These are phyloP conservation scores for Platyrinchus mystaceus DNA, from an alignment of 2,797 vertebrate genomes.

Conservation along the genomic window DNA sequence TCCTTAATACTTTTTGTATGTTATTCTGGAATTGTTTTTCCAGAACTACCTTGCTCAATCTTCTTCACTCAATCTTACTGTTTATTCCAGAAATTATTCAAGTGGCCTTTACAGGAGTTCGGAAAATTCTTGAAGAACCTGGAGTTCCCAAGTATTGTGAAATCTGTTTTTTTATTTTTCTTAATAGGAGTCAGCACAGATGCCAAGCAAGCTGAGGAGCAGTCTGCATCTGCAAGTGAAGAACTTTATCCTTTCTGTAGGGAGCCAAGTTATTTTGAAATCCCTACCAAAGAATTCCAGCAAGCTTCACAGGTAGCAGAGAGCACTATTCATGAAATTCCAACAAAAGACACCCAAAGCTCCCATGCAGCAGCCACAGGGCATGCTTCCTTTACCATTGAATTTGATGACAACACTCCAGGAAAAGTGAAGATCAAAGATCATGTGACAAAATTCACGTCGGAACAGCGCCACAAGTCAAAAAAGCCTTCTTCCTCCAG, in stretches of 20 bases:
- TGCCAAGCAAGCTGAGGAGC: conserved; percentile 82
- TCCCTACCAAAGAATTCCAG: conserved; percentile 91
- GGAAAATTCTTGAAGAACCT: conserved; percentile 32
- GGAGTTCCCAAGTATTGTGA: conserved; percentile 65
- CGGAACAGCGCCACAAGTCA: conserved; percentile 86
- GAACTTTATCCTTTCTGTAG: conserved; percentile 81
- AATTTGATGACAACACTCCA: conserved; percentile 94
- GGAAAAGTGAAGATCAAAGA: conserved; percentile 98
- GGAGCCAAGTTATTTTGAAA: conserved; percentile 93
- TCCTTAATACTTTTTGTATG: background rate
- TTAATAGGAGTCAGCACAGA: conserved; percentile 83
- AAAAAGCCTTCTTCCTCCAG: conserved; percentile 85
- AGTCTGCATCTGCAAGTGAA: conserved; percentile 79
- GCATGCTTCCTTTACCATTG: conserved; percentile 98
- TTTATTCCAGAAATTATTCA: conserved; percentile 43
- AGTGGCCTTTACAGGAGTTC: conserved; percentile 28
- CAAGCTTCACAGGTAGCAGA: conserved; percentile 80
- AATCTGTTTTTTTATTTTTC: conserved; percentile 70
- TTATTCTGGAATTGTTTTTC: conserved; percentile 22
- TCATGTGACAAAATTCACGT: conserved; percentile 90
- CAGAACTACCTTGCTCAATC: background rate
- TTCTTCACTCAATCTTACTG: conserved; percentile 7
- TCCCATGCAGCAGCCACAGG: conserved; percentile 80
- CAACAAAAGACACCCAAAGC: conserved; percentile 91
- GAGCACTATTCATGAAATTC: conserved; percentile 91